Base-by-base conservation (phyloP, 2,888 invertebrate genomes). In the Dermolepida albohirtum region DNA sequence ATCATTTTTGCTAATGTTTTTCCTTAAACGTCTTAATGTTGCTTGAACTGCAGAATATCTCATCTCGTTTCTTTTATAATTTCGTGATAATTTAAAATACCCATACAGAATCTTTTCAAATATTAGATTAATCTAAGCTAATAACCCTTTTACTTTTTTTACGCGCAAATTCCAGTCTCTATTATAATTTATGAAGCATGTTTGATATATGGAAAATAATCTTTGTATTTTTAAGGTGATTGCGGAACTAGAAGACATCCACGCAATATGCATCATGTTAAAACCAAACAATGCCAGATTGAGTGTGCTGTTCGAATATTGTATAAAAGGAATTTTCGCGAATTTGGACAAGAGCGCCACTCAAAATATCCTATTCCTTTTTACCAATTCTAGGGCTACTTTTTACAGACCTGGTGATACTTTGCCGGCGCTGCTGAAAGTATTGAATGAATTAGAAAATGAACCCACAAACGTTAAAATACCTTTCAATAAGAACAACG, bases 221-320 rank as follows among this genome's bases (percentile, higher is more conserved):
- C 5, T 0, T 6, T 10, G 1, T 17, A 5, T 43, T 57, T 41
- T 44, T 27, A 47, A 62, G 59, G 65, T 54, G 10, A 41, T 72
- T 0, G 69, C 57, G 1, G 68, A 66, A 64, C 63, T 70, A 11
- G 62, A 67, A 41, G 43, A 71, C 10, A 29, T 72, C 1, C 64
- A 71, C 54, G 72, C 70, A 11, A 72, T 72, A 16, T 69, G 71
- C 47, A 66, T 73, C n/a, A 49, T 73, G 64, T 47, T 73, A 14
- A 73, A 72, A 41, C 73, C 73, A 1, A 70, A 73, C 44, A 64
- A 69, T 34, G 17, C 72, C 0, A 39, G 71, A 16, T 12, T 70
- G 4, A 72, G 65, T 0, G 70, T 70, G 10, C 34, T 70, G 16
- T 71, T 72, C 39, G 66, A 73, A 16, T 73, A 69, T 39, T 73